Percentiles rank a stretch among this genome's conserved stretches.
Conservation (phyloP, 1,140 invertebrate species). For the Drosophila virilis region DNA sequence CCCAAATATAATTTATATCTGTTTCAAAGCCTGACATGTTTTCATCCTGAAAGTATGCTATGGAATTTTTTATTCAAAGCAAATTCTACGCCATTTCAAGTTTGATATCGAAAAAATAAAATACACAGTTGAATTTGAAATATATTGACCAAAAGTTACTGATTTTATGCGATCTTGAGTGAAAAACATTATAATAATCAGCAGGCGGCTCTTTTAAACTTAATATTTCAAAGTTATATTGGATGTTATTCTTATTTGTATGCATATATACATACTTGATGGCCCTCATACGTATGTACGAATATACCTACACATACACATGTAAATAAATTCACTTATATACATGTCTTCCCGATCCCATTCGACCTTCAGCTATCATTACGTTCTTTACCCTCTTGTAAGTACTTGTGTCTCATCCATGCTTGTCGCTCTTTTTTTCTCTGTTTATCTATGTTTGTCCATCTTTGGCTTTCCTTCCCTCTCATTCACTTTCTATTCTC, state of each 20-base stretch:
- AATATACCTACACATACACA: constrained; percentile 21
- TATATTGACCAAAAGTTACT: too few species aligned
- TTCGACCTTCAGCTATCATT: constrained; percentile 24
- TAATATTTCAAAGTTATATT: background rate
- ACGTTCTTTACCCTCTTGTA: constrained; percentile 19
- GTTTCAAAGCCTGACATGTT: too few species aligned
- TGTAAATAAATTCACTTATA: constrained; percentile 30
- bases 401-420: constrained; percentile 36
- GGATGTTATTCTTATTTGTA: background rate
- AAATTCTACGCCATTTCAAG: background rate
- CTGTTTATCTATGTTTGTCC: constrained; percentile 17
- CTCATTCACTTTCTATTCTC: constrained; percentile 6
- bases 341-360: constrained; percentile 13
- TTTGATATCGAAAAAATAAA: too few species aligned
- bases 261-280: background rate
- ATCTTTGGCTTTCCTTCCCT: constrained; percentile 5
- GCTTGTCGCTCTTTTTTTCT: constrained; percentile 23
- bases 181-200: too few species aligned
- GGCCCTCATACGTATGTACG: constrained; percentile 5
- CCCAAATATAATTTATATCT: too few species aligned
- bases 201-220: too few species aligned
- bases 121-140: too few species aligned
- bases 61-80: background rate
- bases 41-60: constrained; percentile 4
- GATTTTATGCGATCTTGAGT: too few species aligned